These are phyloP conservation scores for Alloplasta piceator DNA, from an alignment of 2,888 invertebrate genomes.

Conservation along the genomic window DNA sequence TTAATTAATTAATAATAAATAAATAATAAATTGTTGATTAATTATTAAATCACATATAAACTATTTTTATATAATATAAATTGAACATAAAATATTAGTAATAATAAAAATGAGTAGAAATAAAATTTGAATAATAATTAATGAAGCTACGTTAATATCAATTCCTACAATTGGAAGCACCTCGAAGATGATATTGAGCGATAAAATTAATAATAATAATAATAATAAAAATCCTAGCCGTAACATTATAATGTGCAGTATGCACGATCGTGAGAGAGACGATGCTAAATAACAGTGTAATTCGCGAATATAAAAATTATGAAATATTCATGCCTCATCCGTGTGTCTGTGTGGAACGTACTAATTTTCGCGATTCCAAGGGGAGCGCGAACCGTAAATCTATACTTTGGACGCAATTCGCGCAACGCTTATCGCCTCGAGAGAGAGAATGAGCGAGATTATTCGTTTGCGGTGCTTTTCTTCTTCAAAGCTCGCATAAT, in stretches of 20 bases:
- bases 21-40: no score
- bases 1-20: no score
- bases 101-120: no score
- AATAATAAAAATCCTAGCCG: background rate
- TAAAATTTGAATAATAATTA: no score
- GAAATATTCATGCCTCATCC: conserved; percentile 65
- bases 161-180: conserved; percentile 7
- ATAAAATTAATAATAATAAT: no score
- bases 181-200: conserved; percentile 3
- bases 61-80: no score
- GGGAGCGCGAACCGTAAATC: conserved; percentile 43
- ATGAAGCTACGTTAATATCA: conserved; percentile 9
- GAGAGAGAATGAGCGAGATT: background rate
- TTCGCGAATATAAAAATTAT: conserved; percentile 55
- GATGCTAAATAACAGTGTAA: conserved; percentile 64
- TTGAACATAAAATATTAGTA: no score
- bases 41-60: no score
- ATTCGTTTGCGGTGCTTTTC: background rate
- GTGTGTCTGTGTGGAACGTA: conserved; percentile 26
- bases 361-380: conserved; percentile 50
- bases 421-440: conserved; percentile 48
- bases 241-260: conserved; percentile 3
- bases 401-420: conserved; percentile 50
- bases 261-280: conserved; percentile 10
- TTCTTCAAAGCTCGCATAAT: conserved; percentile 32